Evolutionary conservation across 2,113 vertebrate genomes (phyloP).

Genomic region (Rhodinocichla rosea): DNA sequence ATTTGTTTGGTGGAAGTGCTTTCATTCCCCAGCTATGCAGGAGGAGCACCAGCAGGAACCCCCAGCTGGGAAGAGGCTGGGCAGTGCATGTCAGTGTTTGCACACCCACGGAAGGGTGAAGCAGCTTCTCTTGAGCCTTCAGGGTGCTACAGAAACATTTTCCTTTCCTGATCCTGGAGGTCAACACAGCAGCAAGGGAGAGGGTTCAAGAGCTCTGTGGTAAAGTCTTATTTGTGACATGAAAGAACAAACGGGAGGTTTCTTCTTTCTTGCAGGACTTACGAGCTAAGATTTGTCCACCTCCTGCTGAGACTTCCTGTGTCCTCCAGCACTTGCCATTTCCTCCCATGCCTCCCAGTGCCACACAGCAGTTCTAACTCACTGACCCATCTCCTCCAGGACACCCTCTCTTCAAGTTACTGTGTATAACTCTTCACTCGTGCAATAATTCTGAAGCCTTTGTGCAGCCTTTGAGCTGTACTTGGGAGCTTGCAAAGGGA

Average conservation of each 20-base stretch:
- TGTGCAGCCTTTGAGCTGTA: not conserved
- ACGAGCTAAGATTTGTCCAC: not conserved
- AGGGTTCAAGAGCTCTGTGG: not conserved
- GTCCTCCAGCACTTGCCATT: not conserved
- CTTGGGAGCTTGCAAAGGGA: not conserved
- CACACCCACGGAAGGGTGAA: not conserved
- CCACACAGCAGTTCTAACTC: not conserved
- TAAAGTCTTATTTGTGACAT: not conserved
- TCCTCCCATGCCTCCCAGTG: not conserved
- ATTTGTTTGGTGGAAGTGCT: not conserved
- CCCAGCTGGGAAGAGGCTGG: accelerated
- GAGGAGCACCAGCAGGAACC: not conserved
- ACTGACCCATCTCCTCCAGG: not conserved
- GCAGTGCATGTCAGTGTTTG: accelerated
- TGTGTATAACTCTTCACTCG: not conserved
- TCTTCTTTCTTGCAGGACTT: not conserved
- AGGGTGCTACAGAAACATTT: not conserved
- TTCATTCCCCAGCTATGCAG: not conserved
- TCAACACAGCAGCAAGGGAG: not conserved
- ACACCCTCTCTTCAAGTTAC: not conserved
- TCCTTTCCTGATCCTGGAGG: not conserved
- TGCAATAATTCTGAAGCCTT: not conserved
- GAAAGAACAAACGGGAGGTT: not conserved
- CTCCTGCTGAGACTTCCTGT: not conserved
- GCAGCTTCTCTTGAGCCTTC: not conserved